These are phyloP conservation scores for Pteropus rufus DNA, from an alignment of 2,797 vertebrate genomes.

Conservation along the genomic window DNA sequence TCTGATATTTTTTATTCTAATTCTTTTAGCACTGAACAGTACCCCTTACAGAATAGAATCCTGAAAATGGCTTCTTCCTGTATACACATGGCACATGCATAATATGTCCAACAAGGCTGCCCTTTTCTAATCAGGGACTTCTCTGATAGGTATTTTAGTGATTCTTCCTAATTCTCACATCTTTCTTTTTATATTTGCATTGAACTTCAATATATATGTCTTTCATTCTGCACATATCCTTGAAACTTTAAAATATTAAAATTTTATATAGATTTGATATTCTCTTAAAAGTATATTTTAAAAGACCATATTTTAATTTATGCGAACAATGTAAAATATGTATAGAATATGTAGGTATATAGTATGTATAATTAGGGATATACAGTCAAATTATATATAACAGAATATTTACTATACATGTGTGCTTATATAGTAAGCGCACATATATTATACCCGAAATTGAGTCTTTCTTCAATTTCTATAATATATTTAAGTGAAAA, in stretches of 20 bases:
- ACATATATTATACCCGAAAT: too few species aligned
- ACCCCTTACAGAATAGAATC: not conserved
- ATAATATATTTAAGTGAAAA: not conserved
- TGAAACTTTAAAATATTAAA: not conserved
- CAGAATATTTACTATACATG: not conserved
- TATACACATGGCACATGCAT: too few species aligned
- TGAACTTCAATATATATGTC: not conserved
- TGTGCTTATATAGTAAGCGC: not conserved
- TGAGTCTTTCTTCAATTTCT: too few species aligned
- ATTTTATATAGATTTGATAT: not conserved
- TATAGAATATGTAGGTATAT: not conserved
- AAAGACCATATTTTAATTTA: not conserved
- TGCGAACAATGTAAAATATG: not conserved
- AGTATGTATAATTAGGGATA: not conserved
- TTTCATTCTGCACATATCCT: not conserved
- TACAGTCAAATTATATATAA: not conserved
- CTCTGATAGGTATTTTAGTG: not conserved
- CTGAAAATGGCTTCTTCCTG: not conserved
- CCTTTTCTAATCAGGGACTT: not conserved
- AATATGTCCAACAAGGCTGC: not conserved
- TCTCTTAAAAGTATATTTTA: not conserved
- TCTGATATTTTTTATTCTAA: not conserved
- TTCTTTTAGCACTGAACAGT: not conserved
- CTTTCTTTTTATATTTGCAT: not conserved
- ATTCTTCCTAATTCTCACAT: not conserved